Evolutionary conservation across 2,888 invertebrate species (phyloP), one percentile per base, ranked within the genome.

Genomic region (Podotricha telesiphe): DNA sequence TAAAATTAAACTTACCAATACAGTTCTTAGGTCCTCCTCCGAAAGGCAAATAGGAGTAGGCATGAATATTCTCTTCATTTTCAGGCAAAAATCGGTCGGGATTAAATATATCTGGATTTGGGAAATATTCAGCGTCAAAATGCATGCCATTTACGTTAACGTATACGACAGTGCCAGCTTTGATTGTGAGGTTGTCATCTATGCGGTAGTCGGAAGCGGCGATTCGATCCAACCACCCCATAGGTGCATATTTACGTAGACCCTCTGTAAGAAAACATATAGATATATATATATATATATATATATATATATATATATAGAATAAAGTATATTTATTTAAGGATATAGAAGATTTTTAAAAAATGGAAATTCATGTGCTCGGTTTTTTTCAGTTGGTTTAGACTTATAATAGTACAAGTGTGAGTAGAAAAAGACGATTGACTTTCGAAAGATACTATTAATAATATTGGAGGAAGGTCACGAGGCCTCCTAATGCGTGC

Each of bases 21-120:
- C 95, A 95, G 77, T 85, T 93, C 65, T 95, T 88, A 0, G 94
- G 95, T 10, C 95, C 95, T n/a, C 89, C 75, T 0, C 95, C 94
- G 74, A 94, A 94, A 0, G 94, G 94, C 68, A 93, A 68, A 59
- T 88, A 94, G 0, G 80, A 79, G 13, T 80, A 84, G 0, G 82
- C 81, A 2, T 71, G 65, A 37, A 85, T 77, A 11, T 88, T 86
- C 0, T 79, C 78, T 73, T 92, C 93, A 74, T 94, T 94, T 74
- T 94, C 94, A 0, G 94, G 90, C 45, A 85, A 88, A 73, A 94
- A 95, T 63, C 94, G 79, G 62, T 94, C 87, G 15, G 95, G 94
- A 74, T 93, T 87, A 71, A 94, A 95, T 71, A 83, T 86, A 0
- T 81, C 75, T 0, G 94, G 94, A 7, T 94, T 86, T 0, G 93